These are phyloP conservation scores for Leptopilina syphax DNA, from an alignment of 2,888 invertebrate genomes.

Conservation along the genomic window DNA sequence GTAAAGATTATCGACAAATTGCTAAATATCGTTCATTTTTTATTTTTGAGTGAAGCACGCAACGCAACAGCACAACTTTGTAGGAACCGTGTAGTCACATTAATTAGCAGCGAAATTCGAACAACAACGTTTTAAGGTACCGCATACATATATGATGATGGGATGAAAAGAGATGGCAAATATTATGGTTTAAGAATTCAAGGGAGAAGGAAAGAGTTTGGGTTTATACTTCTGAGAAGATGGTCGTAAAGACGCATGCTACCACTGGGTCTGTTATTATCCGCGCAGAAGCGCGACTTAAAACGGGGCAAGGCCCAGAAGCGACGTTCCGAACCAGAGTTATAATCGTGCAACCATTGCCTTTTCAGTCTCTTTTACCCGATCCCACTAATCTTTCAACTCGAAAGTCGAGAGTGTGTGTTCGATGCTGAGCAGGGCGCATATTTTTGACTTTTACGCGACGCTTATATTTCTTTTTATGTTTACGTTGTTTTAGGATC, in stretches of 20 bases:
- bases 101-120: constrained; percentile 67
- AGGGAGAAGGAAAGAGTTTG: constrained; percentile 50
- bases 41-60: neutral
- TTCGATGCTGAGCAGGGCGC: constrained; percentile 14
- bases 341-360: constrained; percentile 68
- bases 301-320: constrained; percentile 66
- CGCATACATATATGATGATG: neutral
- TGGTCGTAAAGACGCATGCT: constrained; percentile 74
- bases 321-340: constrained; percentile 63
- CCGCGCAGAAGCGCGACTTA: constrained; percentile 65
- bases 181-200: neutral
- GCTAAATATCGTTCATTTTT: too few relatives aligned
- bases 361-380: constrained; percentile 63
- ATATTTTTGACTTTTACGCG: constrained; percentile 25
- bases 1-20: too few relatives aligned
- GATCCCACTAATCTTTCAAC: constrained; percentile 65
- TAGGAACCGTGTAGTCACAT: constrained; percentile 62
- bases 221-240: constrained; percentile 76
- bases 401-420: constrained; percentile 37
- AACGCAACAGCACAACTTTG: constrained; percentile 59
- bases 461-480: constrained; percentile 18
- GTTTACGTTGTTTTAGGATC: neutral
- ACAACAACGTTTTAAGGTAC: constrained; percentile 19
- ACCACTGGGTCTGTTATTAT: constrained; percentile 75
- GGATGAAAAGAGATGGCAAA: neutral